phyloP scores from a whole-genome alignment of 2,888 invertebrate species.

The Choreutis nemorana region DNA sequence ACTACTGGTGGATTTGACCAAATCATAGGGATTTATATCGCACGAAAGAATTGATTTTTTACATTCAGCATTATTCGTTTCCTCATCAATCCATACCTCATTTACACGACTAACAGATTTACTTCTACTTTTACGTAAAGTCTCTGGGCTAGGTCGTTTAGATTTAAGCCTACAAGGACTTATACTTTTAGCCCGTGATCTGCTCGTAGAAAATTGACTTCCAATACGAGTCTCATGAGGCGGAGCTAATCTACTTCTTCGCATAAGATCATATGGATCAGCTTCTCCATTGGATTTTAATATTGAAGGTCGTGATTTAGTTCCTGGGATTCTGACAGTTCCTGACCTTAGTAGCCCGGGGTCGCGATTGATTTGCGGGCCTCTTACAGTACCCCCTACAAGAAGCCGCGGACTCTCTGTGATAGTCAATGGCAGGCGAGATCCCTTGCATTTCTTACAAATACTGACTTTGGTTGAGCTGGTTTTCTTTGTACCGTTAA shows the following conservation, averaged over 20 bases:
- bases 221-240: conserved; percentile 66
- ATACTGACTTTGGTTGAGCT: conserved; percentile 77
- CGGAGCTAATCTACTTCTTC: conserved; percentile 76
- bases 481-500: conserved; percentile 77
- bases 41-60: conserved; percentile 82
- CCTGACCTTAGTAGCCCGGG: conserved; percentile 64
- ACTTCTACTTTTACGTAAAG: conserved; percentile 44
- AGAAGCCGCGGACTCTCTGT: conserved; percentile 64
- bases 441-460: conserved; percentile 86
- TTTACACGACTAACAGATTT: conserved; percentile 57
- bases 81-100: conserved; percentile 55
- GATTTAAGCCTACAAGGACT: conserved; percentile 65
- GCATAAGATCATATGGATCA: conserved; percentile 86
- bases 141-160: conserved; percentile 56
- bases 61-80: conserved; percentile 27
- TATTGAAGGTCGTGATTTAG: conserved; percentile 70
- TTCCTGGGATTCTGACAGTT: conserved; percentile 69
- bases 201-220: conserved; percentile 55
- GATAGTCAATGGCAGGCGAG: conserved; percentile 74
- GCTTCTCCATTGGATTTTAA: conserved; percentile 65
- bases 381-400: conserved; percentile 70
- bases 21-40: conserved; percentile 84
- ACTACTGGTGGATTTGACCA: conserved; percentile 68
- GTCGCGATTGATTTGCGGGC: conserved; percentile 53
- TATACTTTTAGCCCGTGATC: conserved; percentile 63